phyloP scores from a whole-genome alignment of 2,113 vertebrate genomes.

The Dipodomys ordii region DNA sequence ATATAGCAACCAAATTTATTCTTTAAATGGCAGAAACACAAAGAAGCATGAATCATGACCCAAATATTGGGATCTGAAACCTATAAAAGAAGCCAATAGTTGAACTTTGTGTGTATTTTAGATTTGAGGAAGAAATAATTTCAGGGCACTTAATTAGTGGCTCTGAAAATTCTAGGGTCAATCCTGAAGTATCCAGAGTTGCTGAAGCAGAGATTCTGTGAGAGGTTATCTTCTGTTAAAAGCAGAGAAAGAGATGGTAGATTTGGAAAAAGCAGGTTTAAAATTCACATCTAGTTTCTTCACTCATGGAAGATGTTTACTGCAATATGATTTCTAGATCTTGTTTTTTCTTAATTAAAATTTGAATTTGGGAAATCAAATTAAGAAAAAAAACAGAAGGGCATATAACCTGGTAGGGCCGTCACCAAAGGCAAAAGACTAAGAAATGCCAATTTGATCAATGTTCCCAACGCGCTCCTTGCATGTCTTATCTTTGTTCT shows the following conservation, averaged over 20 bases:
- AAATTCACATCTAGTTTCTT: background rate
- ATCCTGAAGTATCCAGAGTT: background rate
- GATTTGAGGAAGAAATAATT: background rate
- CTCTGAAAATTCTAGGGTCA: background rate
- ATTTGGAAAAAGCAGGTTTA: background rate
- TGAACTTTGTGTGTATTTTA: background rate
- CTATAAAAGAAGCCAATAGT: background rate
- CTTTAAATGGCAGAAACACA: background rate
- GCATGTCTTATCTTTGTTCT: background rate
- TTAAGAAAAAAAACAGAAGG: background rate
- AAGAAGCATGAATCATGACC: background rate
- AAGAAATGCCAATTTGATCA: background rate
- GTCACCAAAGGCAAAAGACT: background rate
- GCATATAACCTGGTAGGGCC: background rate
- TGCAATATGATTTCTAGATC: background rate
- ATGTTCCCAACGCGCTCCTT: too few relatives aligned
- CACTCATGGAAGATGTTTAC: background rate
- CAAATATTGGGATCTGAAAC: background rate
- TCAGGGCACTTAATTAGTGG: background rate
- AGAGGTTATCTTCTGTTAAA: background rate
- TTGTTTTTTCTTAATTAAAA: slow-evolving; percentile 13
- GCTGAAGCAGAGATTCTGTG: background rate
- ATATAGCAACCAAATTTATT: background rate
- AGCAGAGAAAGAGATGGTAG: background rate
- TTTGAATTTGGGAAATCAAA: background rate